Base-by-base conservation (phyloP, 2,888 invertebrate species). In the Epirrhoe alternata region DNA sequence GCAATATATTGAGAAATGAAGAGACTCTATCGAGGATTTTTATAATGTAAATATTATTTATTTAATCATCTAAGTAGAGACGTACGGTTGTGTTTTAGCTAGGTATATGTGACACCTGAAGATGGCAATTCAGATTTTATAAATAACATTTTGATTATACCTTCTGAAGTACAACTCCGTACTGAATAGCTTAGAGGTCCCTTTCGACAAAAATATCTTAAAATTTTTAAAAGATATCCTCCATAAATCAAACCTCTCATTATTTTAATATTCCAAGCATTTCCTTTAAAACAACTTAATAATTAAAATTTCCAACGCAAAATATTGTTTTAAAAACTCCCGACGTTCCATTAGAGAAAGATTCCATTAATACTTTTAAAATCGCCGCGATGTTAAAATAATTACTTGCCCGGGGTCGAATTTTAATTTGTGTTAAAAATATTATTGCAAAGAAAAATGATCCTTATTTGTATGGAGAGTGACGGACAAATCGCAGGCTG, bases 351-450 rank as follows among this genome's bases (percentile, higher is more conserved):
- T 84, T 85, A 84, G 75, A 70, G 75, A 77, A 84, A 84, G 80
- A 86, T 85, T 87, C 86, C 81, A 88, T 89, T 88, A 86, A 82
- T 77, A 75, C 77, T 70, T 77, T 79, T 80, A 82, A 83, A 80
- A 78, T 70, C 72, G 77, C 75, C 64, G 72, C 75, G 73, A 71
- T 80, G 81, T 80, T 83, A 83, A 82, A 85, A 84, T 85, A 84
- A 85, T 82, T 80, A 80, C 77, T 74, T 66, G 68, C 74, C 61
- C 74, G 67, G 74, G 76, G 76, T 72, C 73, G 70, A 70, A 71
- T 76, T 74, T 74, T 72, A 74, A 76, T 75, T 77, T 66, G 61
- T 67, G 64, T 60, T 69, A 65, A 50, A 54, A 61, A 50, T 59
- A 50, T 50, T 7, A 1, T n/a, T n/a, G 14, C 30, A 38, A 12